A percentile compares a stretch with the other conserved stretches of the same genome.
These are phyloP conservation scores for Scelioninae gen. 2 DNA, from an alignment of 2,888 invertebrate genomes.

Conservation along the genomic window DNA sequence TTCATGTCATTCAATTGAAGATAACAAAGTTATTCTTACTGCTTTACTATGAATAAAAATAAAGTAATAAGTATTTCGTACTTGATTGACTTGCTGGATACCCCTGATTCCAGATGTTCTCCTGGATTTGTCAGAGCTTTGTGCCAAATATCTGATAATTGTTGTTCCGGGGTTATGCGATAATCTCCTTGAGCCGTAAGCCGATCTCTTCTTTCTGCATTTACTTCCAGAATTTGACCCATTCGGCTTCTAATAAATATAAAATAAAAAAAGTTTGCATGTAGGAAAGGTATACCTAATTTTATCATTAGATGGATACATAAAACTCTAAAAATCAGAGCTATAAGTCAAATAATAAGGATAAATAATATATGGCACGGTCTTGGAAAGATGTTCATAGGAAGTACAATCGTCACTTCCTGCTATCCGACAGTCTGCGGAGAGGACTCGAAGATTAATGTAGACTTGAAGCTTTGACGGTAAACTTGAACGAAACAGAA, in stretches of 20 bases:
- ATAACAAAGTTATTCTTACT: neutral
- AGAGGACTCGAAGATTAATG: too few species aligned
- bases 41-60: constrained; percentile 13
- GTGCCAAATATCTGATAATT: constrained; percentile 74
- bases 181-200: constrained; percentile 73
- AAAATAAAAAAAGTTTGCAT: neutral
- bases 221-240: constrained; percentile 73
- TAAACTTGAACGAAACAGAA: too few species aligned
- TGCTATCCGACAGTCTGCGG: too few species aligned
- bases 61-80: constrained; percentile 60
- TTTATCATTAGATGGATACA: too few species aligned
- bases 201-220: constrained; percentile 74
- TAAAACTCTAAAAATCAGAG: too few species aligned
- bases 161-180: constrained; percentile 71
- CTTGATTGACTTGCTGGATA: constrained; percentile 64
- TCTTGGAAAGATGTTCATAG: too few species aligned
- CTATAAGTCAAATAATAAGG: too few species aligned
- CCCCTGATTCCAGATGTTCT: constrained; percentile 63
- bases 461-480: too few species aligned
- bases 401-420: too few species aligned
- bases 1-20: too few species aligned
- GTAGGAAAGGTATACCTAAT: neutral
- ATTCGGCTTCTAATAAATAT: constrained; percentile 64
- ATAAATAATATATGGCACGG: too few species aligned
- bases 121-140: constrained; percentile 72